Base-by-base conservation (phyloP, 2,113 vertebrate genomes). In the Platysteira castanea region DNA sequence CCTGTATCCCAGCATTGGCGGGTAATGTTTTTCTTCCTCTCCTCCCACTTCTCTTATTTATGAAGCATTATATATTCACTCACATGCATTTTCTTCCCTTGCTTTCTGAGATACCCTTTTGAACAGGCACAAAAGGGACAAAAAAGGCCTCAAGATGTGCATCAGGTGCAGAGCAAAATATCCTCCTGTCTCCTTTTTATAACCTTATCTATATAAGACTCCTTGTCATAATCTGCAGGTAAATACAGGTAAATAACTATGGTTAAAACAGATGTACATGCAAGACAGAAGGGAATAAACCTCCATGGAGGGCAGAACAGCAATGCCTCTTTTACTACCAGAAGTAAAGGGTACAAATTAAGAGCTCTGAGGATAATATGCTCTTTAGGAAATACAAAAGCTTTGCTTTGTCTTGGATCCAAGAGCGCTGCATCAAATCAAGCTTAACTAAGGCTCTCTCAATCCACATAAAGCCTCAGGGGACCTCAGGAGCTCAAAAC, bases 191-290 rank as follows among this genome's bases (percentile, higher is more conserved):
- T 90, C 80, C 76, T 92, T 97, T 97, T 92, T 92, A 96, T 91
- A 69, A 87, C 61, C 69, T 30, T 89, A 61, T 87, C 96, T 75
- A 80, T 78, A 68, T 9, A 67, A 63, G 27, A 64, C 68, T 74
- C 27, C 60, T 94, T 56, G 87, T 84, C 61, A 85, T 80, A 57
- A 59, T 86, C 80, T 90, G 81, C 59, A 79, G n/a, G 74, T 79
- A 87, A 96, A 90, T 64, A 86, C 33, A 96, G 77, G 96, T 92
- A 95, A 97, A 92, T 95, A 97, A 95, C 71, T 71, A 50, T 31
- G 49, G 80, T 90, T 93, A 91, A 93, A 82, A 94, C 56, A 63
- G 42, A 54, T 13, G 22, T 17, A 15, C 46, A 49, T 33, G 22
- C 6, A 4, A 84, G 17, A 28, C 33, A 85, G 56, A 80, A 83